These are phyloP conservation scores for Chelonus insularis DNA, from an alignment of 1,140 invertebrate genomes.

Conservation along the genomic window DNA sequence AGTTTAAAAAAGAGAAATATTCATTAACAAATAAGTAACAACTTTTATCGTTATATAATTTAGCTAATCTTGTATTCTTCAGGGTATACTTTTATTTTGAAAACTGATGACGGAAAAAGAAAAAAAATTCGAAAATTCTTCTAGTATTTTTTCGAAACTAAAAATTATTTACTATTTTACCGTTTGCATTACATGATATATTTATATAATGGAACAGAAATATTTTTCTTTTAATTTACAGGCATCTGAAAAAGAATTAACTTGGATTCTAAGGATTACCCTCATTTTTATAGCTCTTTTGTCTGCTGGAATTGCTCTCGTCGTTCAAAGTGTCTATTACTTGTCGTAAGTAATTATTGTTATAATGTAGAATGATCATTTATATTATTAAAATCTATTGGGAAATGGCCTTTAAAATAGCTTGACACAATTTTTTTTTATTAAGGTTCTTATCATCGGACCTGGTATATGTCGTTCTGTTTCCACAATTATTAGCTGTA, in stretches of 20 bases:
- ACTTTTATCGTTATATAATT: too few species aligned
- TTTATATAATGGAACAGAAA: too few species aligned
- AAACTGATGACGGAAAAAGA: too few species aligned
- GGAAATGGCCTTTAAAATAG: not conserved
- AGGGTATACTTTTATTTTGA: too few species aligned
- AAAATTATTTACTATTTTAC: too few species aligned
- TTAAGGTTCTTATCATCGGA: constrained; percentile 73
- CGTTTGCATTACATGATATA: too few species aligned
- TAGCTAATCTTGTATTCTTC: too few species aligned
- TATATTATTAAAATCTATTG: not conserved
- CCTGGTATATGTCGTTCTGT: constrained; percentile 79
- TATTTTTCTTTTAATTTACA: constrained; percentile 44
- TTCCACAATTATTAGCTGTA: constrained; percentile 81
- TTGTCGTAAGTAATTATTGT: constrained; percentile 66
- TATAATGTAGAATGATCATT: not conserved
- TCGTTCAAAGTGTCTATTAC: constrained; percentile 76
- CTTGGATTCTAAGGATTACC: constrained; percentile 73
- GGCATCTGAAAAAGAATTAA: constrained; percentile 74
- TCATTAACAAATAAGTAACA: too few species aligned
- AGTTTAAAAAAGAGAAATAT: too few species aligned
- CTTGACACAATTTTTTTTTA: constrained; percentile 22
- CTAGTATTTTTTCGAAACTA: too few species aligned
- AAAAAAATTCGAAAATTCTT: too few species aligned
- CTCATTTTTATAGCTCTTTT: constrained; percentile 72
- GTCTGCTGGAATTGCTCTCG: constrained; percentile 73